Evolutionary conservation across 2,113 vertebrate genomes (phyloP), one percentile per base, ranked within the genome.

Genomic region (Lepus timidus): DNA sequence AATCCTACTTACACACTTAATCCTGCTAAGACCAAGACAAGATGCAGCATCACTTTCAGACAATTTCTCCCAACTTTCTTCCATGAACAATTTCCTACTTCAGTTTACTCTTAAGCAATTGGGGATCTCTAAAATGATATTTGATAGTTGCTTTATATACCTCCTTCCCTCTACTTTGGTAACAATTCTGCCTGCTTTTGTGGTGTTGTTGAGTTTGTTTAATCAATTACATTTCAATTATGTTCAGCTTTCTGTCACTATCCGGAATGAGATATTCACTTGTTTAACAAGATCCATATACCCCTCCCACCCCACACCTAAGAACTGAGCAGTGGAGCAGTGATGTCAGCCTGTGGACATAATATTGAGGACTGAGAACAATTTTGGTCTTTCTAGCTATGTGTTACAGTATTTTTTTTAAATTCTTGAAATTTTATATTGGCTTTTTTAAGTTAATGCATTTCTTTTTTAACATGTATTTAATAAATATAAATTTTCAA

Each of bases 351-450:
- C 20, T 87, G 20, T 62, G 29, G 13, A 52, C 4, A 61, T 52
- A 20, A 25, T 83, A 31, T 73, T 84, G 23, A 94, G n/a, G 76
- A 91, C 91, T 27, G 16, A 6, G n/a, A 81, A 22, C 20, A 95
- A 31, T 79, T 12, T n/a, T 85, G 62, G 13, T 22, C n/a, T 70
- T 93, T 74, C 67, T 8, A 71, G 44, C 51, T 83, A 14, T 31
- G 64, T 70, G 89, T 36, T 67, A 73, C 23, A 29, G 14, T 2
- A 65, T 80, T 51, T 62, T 64, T 80, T 31, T n/a, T 31, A 80
- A 29, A 39, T 52, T 75, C 73, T 70, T 89, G 55, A 71, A 64
- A 20, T 39, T 3, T 75, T 91, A 93, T n/a, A 76, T 51, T 68
- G 80, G 49, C 52, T 70, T 83, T 93, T 93, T 85, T 39, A 39